Conservation (phyloP, 2,797 vertebrate species). For the Syngnathus rostellatus region DNA sequence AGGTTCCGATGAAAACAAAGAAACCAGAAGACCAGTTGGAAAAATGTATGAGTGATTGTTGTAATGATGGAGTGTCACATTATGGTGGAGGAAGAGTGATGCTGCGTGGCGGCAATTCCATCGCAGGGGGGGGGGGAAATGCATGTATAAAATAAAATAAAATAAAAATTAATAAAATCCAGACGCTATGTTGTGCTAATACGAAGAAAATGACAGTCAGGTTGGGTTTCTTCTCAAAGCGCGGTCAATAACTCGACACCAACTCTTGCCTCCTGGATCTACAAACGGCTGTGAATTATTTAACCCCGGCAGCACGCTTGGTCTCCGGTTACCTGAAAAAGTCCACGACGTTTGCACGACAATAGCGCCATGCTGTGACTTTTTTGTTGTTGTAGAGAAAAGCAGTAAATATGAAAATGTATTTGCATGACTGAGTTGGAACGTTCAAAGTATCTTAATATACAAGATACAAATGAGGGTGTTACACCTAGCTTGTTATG, state of each 20-base stretch:
- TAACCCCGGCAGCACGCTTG: conserved; percentile 29
- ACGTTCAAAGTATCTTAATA: background rate
- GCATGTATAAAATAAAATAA: no score
- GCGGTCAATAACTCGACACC: conserved; percentile 38
- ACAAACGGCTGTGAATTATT: conserved; percentile 64
- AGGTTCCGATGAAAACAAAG: conserved; percentile 27
- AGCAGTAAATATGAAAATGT: conserved; percentile 2
- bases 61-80: background rate
- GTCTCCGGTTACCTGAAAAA: conserved; percentile 48
- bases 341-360: conserved; percentile 9
- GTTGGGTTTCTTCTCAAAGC: conserved; percentile 15
- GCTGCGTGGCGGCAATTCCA: background rate
- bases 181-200: background rate
- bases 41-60: background rate
- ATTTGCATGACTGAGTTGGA: conserved; percentile 29
- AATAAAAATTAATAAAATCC: no score
- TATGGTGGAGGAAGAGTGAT: background rate
- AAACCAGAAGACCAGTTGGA: background rate
- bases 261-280: conserved; percentile 43
- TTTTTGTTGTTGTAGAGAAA: background rate
- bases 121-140: background rate
- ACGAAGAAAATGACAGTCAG: background rate
- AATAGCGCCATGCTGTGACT: background rate
- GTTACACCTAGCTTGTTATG: background rate
- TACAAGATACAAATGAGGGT: conserved; percentile 27